Conservation (phyloP, 2,888 invertebrate genomes). For the Lordiphosa fenestrarum region DNA sequence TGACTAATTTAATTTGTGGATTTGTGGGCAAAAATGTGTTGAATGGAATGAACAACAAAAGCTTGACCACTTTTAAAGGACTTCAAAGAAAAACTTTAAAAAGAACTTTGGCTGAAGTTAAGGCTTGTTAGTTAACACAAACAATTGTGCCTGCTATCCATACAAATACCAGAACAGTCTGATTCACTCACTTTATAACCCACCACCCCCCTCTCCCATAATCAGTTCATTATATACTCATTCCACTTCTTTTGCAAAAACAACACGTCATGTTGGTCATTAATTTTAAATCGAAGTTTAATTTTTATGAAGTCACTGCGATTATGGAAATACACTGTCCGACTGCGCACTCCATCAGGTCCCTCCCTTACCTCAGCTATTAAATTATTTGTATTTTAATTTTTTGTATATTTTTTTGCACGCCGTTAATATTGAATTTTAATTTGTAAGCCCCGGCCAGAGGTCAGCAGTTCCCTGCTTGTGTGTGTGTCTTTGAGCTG, state of each 20-base stretch:
- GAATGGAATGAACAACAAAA: no score
- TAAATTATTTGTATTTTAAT: slow-evolving; percentile 28
- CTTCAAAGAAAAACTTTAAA: no score
- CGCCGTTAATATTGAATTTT: slow-evolving; percentile 78
- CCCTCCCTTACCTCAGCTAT: slow-evolving; percentile 12
- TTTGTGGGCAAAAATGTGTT: no score
- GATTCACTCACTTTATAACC: slow-evolving; percentile 24
- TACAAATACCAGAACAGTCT: not conserved
- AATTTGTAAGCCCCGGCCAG: slow-evolving; percentile 68
- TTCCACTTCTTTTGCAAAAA: no score
- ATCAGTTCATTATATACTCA: no score
- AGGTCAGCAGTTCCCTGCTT: slow-evolving; percentile 34
- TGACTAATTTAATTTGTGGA: no score
- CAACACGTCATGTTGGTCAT: slow-evolving; percentile 60
- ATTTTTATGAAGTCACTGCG: slow-evolving; percentile 78
- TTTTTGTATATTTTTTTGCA: slow-evolving; percentile 28
- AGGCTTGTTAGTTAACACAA: no score
- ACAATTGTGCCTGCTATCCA: no score
- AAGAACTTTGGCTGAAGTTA: no score
- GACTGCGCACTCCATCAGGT: slow-evolving; percentile 28
- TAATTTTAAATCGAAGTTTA: slow-evolving; percentile 76
- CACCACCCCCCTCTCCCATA: no score
- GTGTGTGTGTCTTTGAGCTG: slow-evolving; percentile 53
- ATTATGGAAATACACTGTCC: slow-evolving; percentile 75
- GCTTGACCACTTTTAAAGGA: no score